phyloP scores from a whole-genome alignment of 2,797 vertebrate species.

The Pseudotriccus pelzelni region DNA sequence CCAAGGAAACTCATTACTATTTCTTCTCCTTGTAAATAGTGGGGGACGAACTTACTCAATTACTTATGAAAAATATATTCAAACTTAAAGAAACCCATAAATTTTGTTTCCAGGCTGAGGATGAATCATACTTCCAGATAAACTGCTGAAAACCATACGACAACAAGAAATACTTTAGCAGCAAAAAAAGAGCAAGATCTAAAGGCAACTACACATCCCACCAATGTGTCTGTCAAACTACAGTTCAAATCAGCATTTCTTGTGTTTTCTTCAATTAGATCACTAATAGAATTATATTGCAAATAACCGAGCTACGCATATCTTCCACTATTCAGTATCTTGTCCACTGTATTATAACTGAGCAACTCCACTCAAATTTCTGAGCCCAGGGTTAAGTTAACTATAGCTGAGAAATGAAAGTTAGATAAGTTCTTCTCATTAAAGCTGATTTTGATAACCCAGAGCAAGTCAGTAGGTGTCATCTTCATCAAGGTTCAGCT shows the following conservation, averaged over 20 bases:
- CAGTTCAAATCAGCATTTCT: background rate
- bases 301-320: background rate
- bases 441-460: background rate
- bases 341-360: background rate
- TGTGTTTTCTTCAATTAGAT: background rate
- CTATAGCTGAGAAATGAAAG: background rate
- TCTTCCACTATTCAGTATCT: background rate
- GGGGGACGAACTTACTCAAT: background rate
- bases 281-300: background rate
- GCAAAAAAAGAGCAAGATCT: background rate
- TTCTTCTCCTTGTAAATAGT: background rate
- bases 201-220: background rate
- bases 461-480: constrained; percentile 5
- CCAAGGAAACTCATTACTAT: background rate
- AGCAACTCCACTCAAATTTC: background rate
- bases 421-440: background rate
- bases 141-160: background rate
- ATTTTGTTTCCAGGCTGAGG: background rate
- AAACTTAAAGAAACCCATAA: background rate
- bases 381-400: background rate
- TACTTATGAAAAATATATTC: background rate
- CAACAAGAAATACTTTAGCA: background rate
- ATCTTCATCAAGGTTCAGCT: background rate
- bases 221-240: background rate
- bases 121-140: background rate